phyloP scores from a whole-genome alignment of 1,140 invertebrate species.

The Hormaphis cornu region DNA sequence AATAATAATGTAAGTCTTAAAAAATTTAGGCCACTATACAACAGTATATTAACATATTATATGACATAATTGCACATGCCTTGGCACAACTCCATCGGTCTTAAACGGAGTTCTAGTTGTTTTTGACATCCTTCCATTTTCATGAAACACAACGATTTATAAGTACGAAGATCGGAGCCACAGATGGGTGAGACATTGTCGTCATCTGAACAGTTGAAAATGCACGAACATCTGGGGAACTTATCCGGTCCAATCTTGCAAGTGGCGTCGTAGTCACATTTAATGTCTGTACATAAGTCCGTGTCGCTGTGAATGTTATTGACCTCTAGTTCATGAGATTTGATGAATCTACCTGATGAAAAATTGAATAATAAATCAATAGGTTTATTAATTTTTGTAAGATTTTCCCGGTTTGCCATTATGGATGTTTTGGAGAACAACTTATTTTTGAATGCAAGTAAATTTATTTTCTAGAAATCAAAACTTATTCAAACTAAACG shows the following conservation, averaged over 20 bases:
- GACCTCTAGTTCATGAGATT: not conserved
- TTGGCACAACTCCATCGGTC: slow-evolving; percentile 72
- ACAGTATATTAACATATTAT: not conserved
- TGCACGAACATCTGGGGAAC: slow-evolving; percentile 66
- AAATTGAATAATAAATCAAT: no score
- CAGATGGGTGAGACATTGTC: slow-evolving; percentile 60
- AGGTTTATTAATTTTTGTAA: no score
- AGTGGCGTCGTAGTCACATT: slow-evolving; percentile 72
- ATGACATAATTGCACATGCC: slow-evolving; percentile 45
- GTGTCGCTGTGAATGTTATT: slow-evolving; percentile 37
- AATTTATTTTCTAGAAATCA: no score
- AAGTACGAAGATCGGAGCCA: slow-evolving; percentile 70
- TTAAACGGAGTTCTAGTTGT: slow-evolving; percentile 66
- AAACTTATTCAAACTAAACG: no score
- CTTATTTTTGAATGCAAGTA: no score
- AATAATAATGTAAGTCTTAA: not conserved
- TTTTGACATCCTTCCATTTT: slow-evolving; percentile 74
- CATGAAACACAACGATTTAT: slow-evolving; percentile 75
- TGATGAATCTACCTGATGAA: not conserved
- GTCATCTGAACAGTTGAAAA: slow-evolving; percentile 55
- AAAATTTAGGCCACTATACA: not conserved
- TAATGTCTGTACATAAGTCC: slow-evolving; percentile 65
- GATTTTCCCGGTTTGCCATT: no score
- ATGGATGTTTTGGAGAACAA: no score
- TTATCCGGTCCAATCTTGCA: slow-evolving; percentile 66